phyloP scores from a whole-genome alignment of 2,888 invertebrate genomes.

The Digitonthophagus gazella region DNA sequence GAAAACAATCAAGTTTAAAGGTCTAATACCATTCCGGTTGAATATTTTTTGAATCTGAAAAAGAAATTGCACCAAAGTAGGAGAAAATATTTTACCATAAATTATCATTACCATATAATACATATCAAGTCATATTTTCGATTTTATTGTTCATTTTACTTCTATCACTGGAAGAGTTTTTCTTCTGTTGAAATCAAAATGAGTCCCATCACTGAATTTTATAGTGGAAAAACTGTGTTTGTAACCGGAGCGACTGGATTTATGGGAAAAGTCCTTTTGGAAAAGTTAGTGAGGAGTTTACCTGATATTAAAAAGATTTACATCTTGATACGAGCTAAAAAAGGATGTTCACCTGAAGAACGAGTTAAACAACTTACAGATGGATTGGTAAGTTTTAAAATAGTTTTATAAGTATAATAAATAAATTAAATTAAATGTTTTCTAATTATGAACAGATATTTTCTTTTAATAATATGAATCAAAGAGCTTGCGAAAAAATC shows the following conservation, averaged over 20 bases:
- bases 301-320: constrained; percentile 49
- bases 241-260: constrained; percentile 52
- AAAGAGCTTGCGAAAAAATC: constrained; percentile 53
- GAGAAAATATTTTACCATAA: no score
- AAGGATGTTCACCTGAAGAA: constrained; percentile 44
- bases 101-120: no score
- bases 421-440: not conserved
- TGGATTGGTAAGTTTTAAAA: not conserved
- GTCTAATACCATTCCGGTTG: no score
- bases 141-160: no score
- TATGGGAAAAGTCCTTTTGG: constrained; percentile 52
- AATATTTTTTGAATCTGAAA: no score
- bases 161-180: not conserved
- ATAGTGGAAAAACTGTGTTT: constrained; percentile 46
- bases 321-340: constrained; percentile 47
- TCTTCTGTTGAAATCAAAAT: no score
- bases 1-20: no score
- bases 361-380: constrained; percentile 47
- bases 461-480: constrained; percentile 5
- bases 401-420: not conserved
- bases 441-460: constrained; percentile 20
- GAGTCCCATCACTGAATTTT: not conserved
- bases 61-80: no score
- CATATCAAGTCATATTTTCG: no score
- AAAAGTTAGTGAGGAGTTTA: constrained; percentile 49